A percentile compares a stretch with the other conserved stretches of the same genome.
These are phyloP conservation scores for Heliconius hermathena DNA, from an alignment of 1,140 invertebrate species.

Conservation along the genomic window DNA sequence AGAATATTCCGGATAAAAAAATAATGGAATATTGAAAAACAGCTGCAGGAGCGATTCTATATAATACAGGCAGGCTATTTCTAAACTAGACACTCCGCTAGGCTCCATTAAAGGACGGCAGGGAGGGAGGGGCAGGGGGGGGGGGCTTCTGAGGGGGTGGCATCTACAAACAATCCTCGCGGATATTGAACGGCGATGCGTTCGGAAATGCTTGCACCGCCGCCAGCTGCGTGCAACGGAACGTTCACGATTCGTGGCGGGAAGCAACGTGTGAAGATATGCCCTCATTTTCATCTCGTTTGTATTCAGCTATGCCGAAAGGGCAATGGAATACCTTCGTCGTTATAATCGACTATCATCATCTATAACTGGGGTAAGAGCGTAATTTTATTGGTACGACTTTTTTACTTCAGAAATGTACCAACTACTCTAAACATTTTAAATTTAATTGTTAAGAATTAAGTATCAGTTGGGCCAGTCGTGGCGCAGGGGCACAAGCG, in stretches of 20 bases:
- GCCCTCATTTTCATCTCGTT: conserved; percentile 66
- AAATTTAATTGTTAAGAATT: too few relatives aligned
- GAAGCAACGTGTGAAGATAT: conserved; percentile 69
- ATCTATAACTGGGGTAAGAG: conserved; percentile 20
- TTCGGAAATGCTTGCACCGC: conserved; percentile 73
- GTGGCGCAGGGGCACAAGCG: too few relatives aligned
- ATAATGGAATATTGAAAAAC: conserved; percentile 19
- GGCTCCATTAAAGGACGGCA: conserved; percentile 62
- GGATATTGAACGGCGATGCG: conserved; percentile 78
- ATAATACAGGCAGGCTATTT: conserved; percentile 59
- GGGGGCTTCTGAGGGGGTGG: conserved; percentile 43
- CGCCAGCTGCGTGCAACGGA: conserved; percentile 65
- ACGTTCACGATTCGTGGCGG: conserved; percentile 57
- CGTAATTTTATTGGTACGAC: conserved; percentile 10
- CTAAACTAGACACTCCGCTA: conserved; percentile 65
- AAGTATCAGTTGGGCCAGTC: too few relatives aligned
- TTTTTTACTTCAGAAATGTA: neutral
- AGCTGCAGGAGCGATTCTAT: conserved; percentile 21
- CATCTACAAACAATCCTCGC: conserved; percentile 74
- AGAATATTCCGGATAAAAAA: conserved; percentile 11
- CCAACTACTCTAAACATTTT: too few relatives aligned
- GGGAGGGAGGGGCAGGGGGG: conserved; percentile 42
- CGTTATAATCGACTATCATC: conserved; percentile 25
- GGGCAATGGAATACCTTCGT: conserved; percentile 37
- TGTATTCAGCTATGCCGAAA: conserved; percentile 59